Percentiles rank a stretch among this genome's conserved stretches.
These are phyloP conservation scores for Xiphydria camelus DNA, from an alignment of 2,888 invertebrate species.

Conservation along the genomic window DNA sequence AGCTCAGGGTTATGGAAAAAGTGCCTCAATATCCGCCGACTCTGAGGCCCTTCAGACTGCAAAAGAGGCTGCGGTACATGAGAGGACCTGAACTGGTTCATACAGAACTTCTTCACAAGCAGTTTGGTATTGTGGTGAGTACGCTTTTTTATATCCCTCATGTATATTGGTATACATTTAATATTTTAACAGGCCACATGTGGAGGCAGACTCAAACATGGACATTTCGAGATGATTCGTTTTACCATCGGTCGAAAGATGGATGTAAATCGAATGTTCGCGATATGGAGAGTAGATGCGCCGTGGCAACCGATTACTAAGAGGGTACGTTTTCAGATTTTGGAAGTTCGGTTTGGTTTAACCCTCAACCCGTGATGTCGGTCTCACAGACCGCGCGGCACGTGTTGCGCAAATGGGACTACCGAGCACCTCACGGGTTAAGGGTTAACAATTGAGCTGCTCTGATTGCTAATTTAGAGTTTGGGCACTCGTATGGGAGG, in stretches of 20 bases:
- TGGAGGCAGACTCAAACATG: constrained; percentile 79
- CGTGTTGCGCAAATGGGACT: too few relatives aligned
- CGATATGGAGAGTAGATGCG: constrained; percentile 90
- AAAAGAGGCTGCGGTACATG: constrained; percentile 81
- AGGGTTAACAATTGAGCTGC: too few relatives aligned
- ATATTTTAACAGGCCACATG: constrained; percentile 67
- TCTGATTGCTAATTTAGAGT: constrained; percentile 59
- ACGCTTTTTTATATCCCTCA: constrained; percentile 2
- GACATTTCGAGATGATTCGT: constrained; percentile 90
- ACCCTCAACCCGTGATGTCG: too few relatives aligned
- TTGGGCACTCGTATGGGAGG: constrained; percentile 94
- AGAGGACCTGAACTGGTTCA: constrained; percentile 89
- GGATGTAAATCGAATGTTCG: constrained; percentile 83
- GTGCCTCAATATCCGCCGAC: constrained; percentile 71
- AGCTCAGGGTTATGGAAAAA: constrained; percentile 72
- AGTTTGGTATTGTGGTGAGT: constrained; percentile 90
- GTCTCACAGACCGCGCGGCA: too few relatives aligned
- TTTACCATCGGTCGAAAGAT: constrained; percentile 76
- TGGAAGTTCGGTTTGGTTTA: not conserved
- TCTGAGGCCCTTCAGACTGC: constrained; percentile 80
- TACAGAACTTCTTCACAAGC: constrained; percentile 82
- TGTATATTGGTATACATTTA: not conserved
- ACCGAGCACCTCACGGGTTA: too few relatives aligned
- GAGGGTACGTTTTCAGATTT: constrained; percentile 59
- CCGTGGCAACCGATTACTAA: constrained; percentile 96